A percentile compares a stretch with the other conserved stretches of the same genome.
Conservation (phyloP, 1,140 invertebrate genomes). For the Eriocheir sinensis region DNA sequence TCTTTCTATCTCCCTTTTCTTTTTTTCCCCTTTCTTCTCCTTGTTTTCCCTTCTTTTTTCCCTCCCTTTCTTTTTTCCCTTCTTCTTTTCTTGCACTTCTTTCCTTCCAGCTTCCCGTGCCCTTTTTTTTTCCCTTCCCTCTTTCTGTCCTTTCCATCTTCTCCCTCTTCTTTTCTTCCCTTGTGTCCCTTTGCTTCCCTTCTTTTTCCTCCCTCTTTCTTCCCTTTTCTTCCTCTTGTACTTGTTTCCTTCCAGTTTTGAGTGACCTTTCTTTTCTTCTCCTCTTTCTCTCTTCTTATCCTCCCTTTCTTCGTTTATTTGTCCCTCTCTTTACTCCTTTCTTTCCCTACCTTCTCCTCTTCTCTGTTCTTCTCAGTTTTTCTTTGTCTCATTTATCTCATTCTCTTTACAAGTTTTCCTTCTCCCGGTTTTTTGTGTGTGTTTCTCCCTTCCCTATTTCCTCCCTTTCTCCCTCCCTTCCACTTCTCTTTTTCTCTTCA, state of each 20-base stretch:
- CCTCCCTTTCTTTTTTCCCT: neutral
- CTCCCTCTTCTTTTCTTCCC: slow-evolving; percentile 22
- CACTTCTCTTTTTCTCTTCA: neutral
- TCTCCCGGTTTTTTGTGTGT: neutral
- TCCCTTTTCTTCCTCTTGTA: neutral
- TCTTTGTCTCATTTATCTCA: neutral
- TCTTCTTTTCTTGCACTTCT: neutral
- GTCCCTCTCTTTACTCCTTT: neutral
- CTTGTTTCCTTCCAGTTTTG: neutral
- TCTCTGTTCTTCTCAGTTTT: neutral
- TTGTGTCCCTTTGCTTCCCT: neutral
- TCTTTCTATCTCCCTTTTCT: neutral
- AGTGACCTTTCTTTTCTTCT: slow-evolving; percentile 1
- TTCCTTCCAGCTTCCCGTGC: neutral
- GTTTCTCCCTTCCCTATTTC: neutral
- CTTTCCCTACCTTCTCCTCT: neutral
- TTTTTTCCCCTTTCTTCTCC: neutral
- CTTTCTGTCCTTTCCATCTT: neutral
- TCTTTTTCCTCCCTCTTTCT: slow-evolving; percentile 24
- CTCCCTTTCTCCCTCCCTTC: neutral
- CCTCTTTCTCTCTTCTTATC: neutral
- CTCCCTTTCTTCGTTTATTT: neutral
- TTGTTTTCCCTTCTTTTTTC: neutral
- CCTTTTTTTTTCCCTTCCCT: slow-evolving; percentile 24
- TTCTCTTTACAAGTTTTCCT: neutral